phyloP scores from a whole-genome alignment of 2,888 invertebrate species.

The Pherbina coryleti region DNA sequence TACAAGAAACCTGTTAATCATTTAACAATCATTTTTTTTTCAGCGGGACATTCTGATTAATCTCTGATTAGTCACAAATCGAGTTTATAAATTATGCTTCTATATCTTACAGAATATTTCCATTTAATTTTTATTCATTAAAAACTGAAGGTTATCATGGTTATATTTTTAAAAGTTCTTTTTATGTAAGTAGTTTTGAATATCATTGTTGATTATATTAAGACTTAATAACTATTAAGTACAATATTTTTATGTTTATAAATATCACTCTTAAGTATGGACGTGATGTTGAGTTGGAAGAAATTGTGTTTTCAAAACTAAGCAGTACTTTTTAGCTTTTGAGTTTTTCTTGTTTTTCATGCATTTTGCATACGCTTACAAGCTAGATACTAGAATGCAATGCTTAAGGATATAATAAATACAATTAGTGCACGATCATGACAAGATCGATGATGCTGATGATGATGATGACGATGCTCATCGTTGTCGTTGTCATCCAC shows the following conservation, averaged over 20 bases:
- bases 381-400: neutral
- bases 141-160: no score
- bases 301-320: no score
- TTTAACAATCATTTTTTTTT: no score
- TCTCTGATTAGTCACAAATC: no score
- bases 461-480: neutral
- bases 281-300: constrained; percentile 47
- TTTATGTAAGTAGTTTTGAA: neutral
- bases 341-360: constrained; percentile 8
- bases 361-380: constrained; percentile 18
- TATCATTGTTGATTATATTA: constrained; percentile 16
- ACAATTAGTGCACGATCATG: neutral
- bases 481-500: constrained; percentile 8
- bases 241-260: constrained; percentile 13
- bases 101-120: no score
- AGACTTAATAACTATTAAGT: neutral
- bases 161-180: neutral
- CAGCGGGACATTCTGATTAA: no score
- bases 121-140: no score
- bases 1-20: no score
- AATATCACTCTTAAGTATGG: constrained; percentile 50
- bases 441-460: neutral
- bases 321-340: neutral
- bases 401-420: neutral
- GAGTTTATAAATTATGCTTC: no score